Evolutionary conservation across 1,140 invertebrate species (phyloP).

Genomic region (Heliconius melpomene): DNA sequence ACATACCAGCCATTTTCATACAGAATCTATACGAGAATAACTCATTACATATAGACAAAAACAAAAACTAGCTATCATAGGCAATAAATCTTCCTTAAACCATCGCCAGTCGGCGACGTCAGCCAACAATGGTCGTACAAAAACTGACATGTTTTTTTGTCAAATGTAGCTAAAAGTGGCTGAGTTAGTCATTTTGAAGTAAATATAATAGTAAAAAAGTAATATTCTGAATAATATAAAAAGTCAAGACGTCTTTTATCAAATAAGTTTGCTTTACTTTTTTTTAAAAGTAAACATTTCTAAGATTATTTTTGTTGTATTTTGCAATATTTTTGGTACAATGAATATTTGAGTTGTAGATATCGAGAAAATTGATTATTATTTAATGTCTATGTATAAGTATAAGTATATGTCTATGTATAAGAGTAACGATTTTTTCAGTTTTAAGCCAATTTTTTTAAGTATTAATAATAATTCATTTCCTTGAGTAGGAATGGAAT

Average conservation of each 20-base stretch:
- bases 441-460: no score
- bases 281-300: background rate
- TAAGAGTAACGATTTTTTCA: no score
- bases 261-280: background rate
- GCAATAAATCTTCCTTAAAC: constrained; percentile 36
- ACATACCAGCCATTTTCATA: background rate
- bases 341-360: no score
- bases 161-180: constrained; percentile 27
- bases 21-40: background rate
- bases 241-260: background rate
- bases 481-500: no score
- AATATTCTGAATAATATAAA: background rate
- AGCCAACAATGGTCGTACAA: constrained; percentile 32
- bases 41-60: background rate
- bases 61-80: constrained; percentile 30
- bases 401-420: no score
- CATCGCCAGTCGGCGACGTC: constrained; percentile 31
- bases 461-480: no score
- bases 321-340: no score
- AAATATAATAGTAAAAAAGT: background rate
- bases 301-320: no score
- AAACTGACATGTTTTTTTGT: constrained; percentile 31
- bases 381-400: no score
- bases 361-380: no score
- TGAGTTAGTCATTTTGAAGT: constrained; percentile 20